These are phyloP conservation scores for Drosophila niveifrons DNA, from an alignment of 2,888 invertebrate genomes.

Conservation along the genomic window DNA sequence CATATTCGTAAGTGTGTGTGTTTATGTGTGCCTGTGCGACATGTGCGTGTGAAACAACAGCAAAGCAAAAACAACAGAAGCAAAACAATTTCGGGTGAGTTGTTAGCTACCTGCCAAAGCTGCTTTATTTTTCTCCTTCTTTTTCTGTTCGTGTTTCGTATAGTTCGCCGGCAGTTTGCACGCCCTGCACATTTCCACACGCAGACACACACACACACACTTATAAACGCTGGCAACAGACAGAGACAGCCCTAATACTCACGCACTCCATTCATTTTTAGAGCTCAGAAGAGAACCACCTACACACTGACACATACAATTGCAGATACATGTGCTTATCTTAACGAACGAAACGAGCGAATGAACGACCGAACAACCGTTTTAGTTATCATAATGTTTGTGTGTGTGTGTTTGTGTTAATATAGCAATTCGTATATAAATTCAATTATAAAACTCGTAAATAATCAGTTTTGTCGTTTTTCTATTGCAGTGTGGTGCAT, in stretches of 20 bases:
- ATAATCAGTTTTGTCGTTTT: slow-evolving; percentile 65
- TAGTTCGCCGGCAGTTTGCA: slow-evolving; percentile 57
- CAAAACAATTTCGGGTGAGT: slow-evolving; percentile 71
- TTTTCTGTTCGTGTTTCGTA: slow-evolving; percentile 34
- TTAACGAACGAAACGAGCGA: slow-evolving; percentile 42
- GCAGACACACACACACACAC: slow-evolving; percentile 6
- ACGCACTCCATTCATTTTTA: slow-evolving; percentile 53
- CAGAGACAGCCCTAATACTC: slow-evolving; percentile 26
- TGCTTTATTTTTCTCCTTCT: slow-evolving; percentile 28
- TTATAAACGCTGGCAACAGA: not conserved
- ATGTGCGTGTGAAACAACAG: slow-evolving; percentile 72
- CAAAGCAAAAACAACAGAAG: slow-evolving; percentile 41
- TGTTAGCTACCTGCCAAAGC: slow-evolving; percentile 65
- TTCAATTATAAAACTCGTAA: slow-evolving; percentile 59
- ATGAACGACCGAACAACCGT: slow-evolving; percentile 22
- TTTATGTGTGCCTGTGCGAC: slow-evolving; percentile 51
- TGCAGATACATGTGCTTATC: slow-evolving; percentile 48
- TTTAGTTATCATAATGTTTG: slow-evolving; percentile 54
- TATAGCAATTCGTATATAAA: slow-evolving; percentile 58
- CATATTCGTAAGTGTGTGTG: slow-evolving; percentile 33
- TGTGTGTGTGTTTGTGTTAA: slow-evolving; percentile 30
- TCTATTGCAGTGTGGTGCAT: slow-evolving; percentile 61
- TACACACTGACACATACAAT: slow-evolving; percentile 24
- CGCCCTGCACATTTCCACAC: slow-evolving; percentile 43
- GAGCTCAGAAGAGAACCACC: slow-evolving; percentile 42